Evolutionary conservation across 2,888 invertebrate genomes (phyloP).

Genomic region (Poecilobothrus nobilitatus): DNA sequence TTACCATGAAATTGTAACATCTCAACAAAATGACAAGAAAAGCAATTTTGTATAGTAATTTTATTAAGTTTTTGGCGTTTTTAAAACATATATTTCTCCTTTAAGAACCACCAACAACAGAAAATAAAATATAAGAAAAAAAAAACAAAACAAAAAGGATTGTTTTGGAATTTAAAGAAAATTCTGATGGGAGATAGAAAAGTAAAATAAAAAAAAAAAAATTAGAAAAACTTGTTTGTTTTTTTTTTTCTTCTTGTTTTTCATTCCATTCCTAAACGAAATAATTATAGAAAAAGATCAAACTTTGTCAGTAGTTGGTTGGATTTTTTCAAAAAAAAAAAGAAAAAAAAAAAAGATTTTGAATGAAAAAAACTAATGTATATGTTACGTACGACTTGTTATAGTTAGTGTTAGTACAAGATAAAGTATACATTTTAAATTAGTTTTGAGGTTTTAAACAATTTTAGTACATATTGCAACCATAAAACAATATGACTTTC

Average conservation of each 20-base stretch:
- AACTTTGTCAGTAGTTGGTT: not conserved
- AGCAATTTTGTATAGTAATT: not conserved
- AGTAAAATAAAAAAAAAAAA: too few species aligned
- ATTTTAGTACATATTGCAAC: constrained; percentile 6
- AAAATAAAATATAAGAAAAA: not conserved
- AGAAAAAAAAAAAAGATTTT: too few species aligned
- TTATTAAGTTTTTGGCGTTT: constrained; percentile 6
- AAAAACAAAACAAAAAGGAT: not conserved
- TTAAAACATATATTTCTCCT: not conserved
- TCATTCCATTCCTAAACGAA: not conserved
- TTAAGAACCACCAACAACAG: too few species aligned
- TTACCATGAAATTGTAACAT: too few species aligned
- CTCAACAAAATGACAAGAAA: too few species aligned
- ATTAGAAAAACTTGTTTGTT: not conserved
- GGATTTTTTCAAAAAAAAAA: too few species aligned
- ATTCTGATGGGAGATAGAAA: not conserved
- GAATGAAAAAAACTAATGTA: too few species aligned
- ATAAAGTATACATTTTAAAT: not conserved
- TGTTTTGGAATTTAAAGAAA: not conserved
- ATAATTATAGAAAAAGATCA: not conserved
- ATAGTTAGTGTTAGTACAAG: not conserved
- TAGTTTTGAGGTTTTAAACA: constrained; percentile 6
- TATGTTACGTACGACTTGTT: too few species aligned
- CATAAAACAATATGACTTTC: not conserved
- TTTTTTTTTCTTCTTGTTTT: not conserved